phyloP scores from a whole-genome alignment of 2,797 vertebrate species.

The Acanthurus lineatus region DNA sequence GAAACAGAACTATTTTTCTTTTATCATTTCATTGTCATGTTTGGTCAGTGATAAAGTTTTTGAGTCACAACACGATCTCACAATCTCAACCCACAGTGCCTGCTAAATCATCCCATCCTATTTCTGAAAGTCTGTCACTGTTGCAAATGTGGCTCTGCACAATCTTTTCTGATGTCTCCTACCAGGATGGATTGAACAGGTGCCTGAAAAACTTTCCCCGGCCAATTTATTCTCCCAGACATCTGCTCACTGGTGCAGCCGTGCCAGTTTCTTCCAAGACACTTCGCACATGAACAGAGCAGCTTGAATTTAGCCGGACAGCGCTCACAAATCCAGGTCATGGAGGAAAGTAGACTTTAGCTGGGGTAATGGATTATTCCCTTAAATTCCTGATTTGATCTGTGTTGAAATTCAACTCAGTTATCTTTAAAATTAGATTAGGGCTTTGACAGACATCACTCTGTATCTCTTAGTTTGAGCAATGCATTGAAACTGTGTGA shows the following conservation, averaged over 20 bases:
- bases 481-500: neutral
- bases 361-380: slow-evolving; percentile 39
- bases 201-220: slow-evolving; percentile 69
- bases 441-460: neutral
- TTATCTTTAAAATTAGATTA: neutral
- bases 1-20: neutral
- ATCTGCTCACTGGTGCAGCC: slow-evolving; percentile 67
- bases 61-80: slow-evolving; percentile 2
- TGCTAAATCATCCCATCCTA: slow-evolving; percentile 37
- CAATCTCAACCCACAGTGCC: slow-evolving; percentile 24
- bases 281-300: slow-evolving; percentile 54
- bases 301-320: slow-evolving; percentile 56
- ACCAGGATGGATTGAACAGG: slow-evolving; percentile 70
- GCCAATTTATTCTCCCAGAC: slow-evolving; percentile 78
- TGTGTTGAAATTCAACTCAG: neutral
- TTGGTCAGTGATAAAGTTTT: slow-evolving; percentile 44
- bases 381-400: neutral
- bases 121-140: slow-evolving; percentile 51
- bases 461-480: neutral
- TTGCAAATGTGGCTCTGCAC: slow-evolving; percentile 51
- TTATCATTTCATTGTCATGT: slow-evolving; percentile 14
- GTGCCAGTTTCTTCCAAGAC: slow-evolving; percentile 64
- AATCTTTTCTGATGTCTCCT: slow-evolving; percentile 63
- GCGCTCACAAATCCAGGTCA: slow-evolving; percentile 55
- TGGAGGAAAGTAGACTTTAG: slow-evolving; percentile 26